Conservation (phyloP, 2,888 invertebrate species). For the Zonitis immaculata region DNA sequence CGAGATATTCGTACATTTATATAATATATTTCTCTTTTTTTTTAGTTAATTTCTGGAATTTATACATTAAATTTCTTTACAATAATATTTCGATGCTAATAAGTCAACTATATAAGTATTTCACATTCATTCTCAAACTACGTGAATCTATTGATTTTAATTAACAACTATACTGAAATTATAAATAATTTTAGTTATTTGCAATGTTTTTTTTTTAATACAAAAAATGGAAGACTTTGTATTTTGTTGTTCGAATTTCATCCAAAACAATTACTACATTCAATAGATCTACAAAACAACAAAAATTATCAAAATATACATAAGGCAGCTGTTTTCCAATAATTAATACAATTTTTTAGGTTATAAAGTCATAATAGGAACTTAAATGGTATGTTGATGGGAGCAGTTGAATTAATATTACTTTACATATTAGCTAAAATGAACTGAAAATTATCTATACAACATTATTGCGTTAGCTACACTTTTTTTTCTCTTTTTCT, state of each 20-base stretch:
- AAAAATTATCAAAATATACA: background rate
- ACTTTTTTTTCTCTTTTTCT: too few species aligned
- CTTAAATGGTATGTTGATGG: too few species aligned
- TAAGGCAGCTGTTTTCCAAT: background rate
- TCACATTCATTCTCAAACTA: slow-evolving; percentile 1
- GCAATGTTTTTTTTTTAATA: background rate
- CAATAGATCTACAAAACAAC: background rate
- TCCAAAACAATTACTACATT: background rate
- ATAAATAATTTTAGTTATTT: too few species aligned
- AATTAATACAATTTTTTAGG: too few species aligned
- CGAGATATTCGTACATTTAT: too few species aligned
- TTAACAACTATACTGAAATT: too few species aligned
- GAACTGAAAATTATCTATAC: slow-evolving; percentile 37
- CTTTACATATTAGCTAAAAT: background rate
- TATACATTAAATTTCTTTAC: slow-evolving; percentile 7
- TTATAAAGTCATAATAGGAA: too few species aligned
- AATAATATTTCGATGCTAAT: slow-evolving; percentile 7
- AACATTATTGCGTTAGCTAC: slow-evolving; percentile 51
- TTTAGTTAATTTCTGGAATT: slow-evolving; percentile 1
- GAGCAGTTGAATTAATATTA: too few species aligned
- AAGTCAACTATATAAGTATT: slow-evolving; percentile 2
- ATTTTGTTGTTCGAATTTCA: slow-evolving; percentile 29
- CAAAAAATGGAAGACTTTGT: slow-evolving; percentile 32
- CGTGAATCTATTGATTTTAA: too few species aligned
- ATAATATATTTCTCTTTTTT: slow-evolving; percentile 1